Base-by-base conservation (phyloP, 2,113 vertebrate genomes). In the Lonchura striata region DNA sequence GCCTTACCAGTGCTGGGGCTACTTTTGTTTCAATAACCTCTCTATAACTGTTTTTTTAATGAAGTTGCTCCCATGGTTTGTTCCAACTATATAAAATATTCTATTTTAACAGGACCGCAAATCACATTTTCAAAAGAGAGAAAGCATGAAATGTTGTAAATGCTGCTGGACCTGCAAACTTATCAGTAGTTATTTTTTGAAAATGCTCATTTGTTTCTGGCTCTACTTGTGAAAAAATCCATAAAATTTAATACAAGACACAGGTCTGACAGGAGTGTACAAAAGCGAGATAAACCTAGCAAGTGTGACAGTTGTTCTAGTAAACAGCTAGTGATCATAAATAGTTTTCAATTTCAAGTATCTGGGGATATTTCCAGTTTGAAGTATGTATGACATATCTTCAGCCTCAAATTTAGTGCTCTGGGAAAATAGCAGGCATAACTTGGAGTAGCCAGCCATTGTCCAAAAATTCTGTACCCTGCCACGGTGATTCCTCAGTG, bases 11-110 rank as follows among this genome's bases (percentile, higher is more conserved):
- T 25, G 21, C 80, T 92, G 81, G 30, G 68, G 56, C 86, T 93
- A 77, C 88, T 93, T 92, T 88, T 97, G 88, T 93, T 96, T 97
- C 90, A 86, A 47, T 93, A 93, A 94, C 82, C 92, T 85, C 82
- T 60, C 77, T 52, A 13, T 94, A 95, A 69, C 82, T 90, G 74
- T 77, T 94, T 85, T 87, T 93, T 86, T 77, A 76, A 94, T 88
- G 71, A 86, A 83, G 86, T 92, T 94, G n/a, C 83, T 92, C 81
- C 37, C 59, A 92, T 91, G 64, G 53, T 88, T 93, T 69, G 35
- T 92, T 95, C 82, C 78, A 95, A 72, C 61, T 85, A 80, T 33
- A 88, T 85, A 88, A 95, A 87, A 90, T 56, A 53, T 11, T 71
- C 27, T 56, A 3, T 70, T 91, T 92, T 91, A 86, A 56, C 30